These are phyloP conservation scores for Drosophila equinoxialis DNA, from an alignment of 1,140 invertebrate species.

Conservation along the genomic window DNA sequence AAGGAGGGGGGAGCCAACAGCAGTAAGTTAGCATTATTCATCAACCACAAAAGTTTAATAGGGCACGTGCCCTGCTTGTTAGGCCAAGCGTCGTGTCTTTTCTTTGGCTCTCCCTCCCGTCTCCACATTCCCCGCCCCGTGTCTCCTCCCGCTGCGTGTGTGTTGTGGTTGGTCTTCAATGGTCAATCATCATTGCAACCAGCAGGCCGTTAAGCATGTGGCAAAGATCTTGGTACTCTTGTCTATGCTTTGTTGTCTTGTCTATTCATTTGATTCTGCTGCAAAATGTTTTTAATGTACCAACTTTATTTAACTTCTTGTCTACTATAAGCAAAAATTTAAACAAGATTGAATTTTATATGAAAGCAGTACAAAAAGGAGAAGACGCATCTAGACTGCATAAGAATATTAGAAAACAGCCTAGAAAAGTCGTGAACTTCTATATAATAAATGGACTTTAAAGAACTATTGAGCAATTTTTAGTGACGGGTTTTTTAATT, in stretches of 20 bases:
- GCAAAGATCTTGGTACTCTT: slow-evolving; percentile 22
- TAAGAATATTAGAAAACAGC: no score
- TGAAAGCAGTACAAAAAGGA: no score
- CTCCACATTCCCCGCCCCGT: not conserved
- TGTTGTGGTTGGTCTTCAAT: slow-evolving; percentile 23
- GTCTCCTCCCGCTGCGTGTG: slow-evolving; percentile 8
- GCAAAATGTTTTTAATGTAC: no score
- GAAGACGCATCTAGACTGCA: no score
- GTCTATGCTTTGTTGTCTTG: not conserved
- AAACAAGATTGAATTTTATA: no score
- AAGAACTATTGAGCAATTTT: not conserved
- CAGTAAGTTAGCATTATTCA: slow-evolving; percentile 27
- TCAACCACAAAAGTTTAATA: slow-evolving; percentile 62
- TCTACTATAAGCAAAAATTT: no score
- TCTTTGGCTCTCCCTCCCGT: not conserved
- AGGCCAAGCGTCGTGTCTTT: slow-evolving; percentile 50
- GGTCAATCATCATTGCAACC: slow-evolving; percentile 70
- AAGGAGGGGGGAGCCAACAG: not conserved
- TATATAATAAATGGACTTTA: no score
- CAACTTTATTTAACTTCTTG: no score
- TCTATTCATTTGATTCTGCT: not conserved
- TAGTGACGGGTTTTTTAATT: not conserved
- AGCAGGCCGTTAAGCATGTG: slow-evolving; percentile 62
- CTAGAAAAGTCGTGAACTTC: no score
- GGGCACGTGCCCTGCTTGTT: slow-evolving; percentile 64